These are phyloP conservation scores for Platycercus adscitus DNA, from an alignment of 2,113 vertebrate species.

Conservation along the genomic window DNA sequence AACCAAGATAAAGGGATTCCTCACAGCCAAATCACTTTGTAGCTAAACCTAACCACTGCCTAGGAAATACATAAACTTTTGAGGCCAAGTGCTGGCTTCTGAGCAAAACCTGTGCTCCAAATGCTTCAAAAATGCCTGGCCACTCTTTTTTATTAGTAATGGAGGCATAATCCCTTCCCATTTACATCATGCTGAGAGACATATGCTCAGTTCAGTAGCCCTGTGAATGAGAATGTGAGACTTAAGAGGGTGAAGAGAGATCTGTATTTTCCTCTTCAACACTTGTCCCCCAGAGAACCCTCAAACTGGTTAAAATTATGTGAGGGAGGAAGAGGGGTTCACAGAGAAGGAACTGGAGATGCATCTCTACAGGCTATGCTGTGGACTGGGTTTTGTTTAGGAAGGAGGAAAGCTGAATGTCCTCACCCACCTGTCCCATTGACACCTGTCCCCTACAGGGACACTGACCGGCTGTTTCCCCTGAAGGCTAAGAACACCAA, in stretches of 20 bases:
- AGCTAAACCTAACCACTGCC: background rate
- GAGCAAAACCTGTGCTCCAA: background rate
- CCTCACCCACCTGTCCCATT: background rate
- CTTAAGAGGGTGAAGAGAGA: background rate
- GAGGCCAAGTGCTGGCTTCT: slow-evolving; percentile 1
- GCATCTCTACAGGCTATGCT: background rate
- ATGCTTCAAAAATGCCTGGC: slow-evolving; percentile 2
- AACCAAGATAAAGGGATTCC: background rate
- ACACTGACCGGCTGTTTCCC: background rate
- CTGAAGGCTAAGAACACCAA: background rate
- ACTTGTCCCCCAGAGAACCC: background rate
- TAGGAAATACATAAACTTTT: slow-evolving; percentile 7
- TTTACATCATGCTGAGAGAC: background rate
- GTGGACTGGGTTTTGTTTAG: background rate
- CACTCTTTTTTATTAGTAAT: slow-evolving; percentile 2
- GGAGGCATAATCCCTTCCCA: background rate
- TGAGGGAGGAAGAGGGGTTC: background rate
- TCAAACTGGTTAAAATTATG: background rate
- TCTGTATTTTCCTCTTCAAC: background rate
- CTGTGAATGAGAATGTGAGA: background rate
- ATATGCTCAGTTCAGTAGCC: background rate
- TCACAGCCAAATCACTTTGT: background rate
- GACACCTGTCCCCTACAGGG: too few species aligned
- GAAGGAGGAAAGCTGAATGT: background rate
- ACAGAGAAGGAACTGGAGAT: background rate